These are phyloP conservation scores for Planococcus citri DNA, from an alignment of 1,140 invertebrate species.

Conservation along the genomic window DNA sequence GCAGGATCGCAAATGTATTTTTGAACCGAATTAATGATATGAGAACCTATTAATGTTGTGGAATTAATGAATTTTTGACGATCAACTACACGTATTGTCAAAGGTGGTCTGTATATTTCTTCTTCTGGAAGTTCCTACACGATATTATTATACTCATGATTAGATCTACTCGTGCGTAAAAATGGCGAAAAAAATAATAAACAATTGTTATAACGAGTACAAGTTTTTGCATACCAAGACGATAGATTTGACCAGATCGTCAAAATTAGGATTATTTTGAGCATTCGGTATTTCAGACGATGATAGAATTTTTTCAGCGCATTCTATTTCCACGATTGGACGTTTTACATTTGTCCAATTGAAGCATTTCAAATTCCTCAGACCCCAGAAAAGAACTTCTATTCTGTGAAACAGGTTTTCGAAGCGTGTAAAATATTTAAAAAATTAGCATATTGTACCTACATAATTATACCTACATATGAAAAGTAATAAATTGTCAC, in stretches of 20 bases:
- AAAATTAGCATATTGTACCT: not conserved
- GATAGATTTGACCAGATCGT: slow-evolving; percentile 64
- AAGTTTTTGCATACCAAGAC: too few species aligned
- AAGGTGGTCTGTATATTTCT: slow-evolving; percentile 59
- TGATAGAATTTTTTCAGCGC: slow-evolving; percentile 67
- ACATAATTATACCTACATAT: too few species aligned
- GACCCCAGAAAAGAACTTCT: slow-evolving; percentile 79
- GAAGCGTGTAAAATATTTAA: too few species aligned
- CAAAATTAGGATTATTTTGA: slow-evolving; percentile 78
- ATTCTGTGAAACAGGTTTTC: slow-evolving; percentile 44
- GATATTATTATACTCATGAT: too few species aligned
- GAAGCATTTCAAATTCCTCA: slow-evolving; percentile 69
- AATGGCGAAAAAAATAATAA: too few species aligned
- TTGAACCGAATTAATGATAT: slow-evolving; percentile 71
- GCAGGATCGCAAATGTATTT: slow-evolving; percentile 58
- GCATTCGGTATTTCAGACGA: slow-evolving; percentile 73
- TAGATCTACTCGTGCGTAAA: too few species aligned
- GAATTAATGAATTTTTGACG: slow-evolving; percentile 79
- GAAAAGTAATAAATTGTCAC: too few species aligned
- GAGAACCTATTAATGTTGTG: slow-evolving; percentile 76
- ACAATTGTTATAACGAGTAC: too few species aligned
- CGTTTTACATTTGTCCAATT: slow-evolving; percentile 72
- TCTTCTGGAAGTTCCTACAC: slow-evolving; percentile 37
- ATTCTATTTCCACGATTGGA: slow-evolving; percentile 80
- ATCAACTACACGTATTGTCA: slow-evolving; percentile 77